Evolutionary conservation across 2,888 invertebrate species (phyloP).

Genomic region (Archips crataeganus): DNA sequence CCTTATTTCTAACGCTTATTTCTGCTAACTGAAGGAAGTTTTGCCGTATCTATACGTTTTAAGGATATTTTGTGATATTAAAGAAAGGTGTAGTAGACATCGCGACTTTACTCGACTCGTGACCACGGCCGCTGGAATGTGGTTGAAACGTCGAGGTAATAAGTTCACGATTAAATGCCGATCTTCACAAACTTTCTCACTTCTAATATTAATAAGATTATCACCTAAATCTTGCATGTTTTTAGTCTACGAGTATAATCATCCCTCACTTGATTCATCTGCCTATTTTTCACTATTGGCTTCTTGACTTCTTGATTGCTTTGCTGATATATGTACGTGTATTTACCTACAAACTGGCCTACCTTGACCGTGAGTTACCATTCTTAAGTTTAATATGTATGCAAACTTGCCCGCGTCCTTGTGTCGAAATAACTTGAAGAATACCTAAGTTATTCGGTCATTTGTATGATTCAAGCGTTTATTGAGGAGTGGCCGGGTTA

Average conservation of each 20-base stretch:
- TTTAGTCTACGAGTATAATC: too few relatives aligned
- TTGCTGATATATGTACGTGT: not conserved
- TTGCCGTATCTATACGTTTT: not conserved
- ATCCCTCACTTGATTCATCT: slow-evolving; percentile 12
- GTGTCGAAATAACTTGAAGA: slow-evolving; percentile 29
- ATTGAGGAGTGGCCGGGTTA: slow-evolving; percentile 25
- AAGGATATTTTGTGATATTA: too few relatives aligned
- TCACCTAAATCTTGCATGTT: too few relatives aligned
- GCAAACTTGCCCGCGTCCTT: slow-evolving; percentile 31
- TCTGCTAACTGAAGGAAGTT: not conserved
- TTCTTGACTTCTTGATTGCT: not conserved
- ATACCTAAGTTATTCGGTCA: slow-evolving; percentile 30
- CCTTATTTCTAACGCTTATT: too few relatives aligned
- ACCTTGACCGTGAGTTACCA: slow-evolving; percentile 35
- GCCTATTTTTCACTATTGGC: slow-evolving; percentile 8
- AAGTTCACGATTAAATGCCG: too few relatives aligned
- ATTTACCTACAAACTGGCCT: not conserved
- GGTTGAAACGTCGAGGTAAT: too few relatives aligned
- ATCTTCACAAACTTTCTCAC: too few relatives aligned
- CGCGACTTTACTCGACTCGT: too few relatives aligned
- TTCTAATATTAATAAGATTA: too few relatives aligned
- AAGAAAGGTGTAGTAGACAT: too few relatives aligned
- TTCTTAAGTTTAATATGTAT: slow-evolving; percentile 21
- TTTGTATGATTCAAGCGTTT: slow-evolving; percentile 31
- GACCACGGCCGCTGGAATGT: too few relatives aligned